Evolutionary conservation across 2,113 vertebrate genomes (phyloP).

Genomic region (Engystomops pustulosus): DNA sequence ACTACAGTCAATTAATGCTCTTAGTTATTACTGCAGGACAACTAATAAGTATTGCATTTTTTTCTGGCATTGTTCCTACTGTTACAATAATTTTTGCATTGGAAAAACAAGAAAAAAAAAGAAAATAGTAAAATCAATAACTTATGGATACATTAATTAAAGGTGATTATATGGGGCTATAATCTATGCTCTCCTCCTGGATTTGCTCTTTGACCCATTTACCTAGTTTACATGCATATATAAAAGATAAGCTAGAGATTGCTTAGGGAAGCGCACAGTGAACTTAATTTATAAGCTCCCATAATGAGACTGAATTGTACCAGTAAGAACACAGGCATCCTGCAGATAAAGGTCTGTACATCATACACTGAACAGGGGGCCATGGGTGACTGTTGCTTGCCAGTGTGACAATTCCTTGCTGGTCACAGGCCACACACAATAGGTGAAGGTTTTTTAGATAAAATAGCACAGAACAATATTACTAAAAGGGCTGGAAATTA

Average conservation of each 20-base stretch:
- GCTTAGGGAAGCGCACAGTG: not conserved
- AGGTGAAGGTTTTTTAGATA: constrained; percentile 19
- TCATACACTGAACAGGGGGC: not conserved
- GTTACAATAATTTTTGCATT: not conserved
- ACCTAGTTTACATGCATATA: not conserved
- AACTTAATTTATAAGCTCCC: not conserved
- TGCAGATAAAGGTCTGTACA: constrained; percentile 7
- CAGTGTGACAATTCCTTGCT: not conserved
- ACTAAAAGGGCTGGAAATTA: constrained; percentile 4
- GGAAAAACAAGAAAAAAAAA: too few relatives aligned
- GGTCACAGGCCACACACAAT: constrained; percentile 12
- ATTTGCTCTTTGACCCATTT: not conserved
- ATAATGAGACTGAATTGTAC: not conserved
- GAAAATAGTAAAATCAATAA: not conserved
- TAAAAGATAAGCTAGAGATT: not conserved
- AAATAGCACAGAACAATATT: constrained; percentile 21
- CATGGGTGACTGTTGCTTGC: constrained; percentile 10
- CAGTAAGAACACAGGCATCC: not conserved
- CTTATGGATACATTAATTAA: not conserved
- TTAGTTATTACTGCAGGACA: too few relatives aligned
- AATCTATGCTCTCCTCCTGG: not conserved
- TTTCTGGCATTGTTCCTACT: not conserved
- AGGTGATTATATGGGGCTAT: not conserved
- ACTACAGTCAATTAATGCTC: too few relatives aligned
- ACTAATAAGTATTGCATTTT: too few relatives aligned